Conservation (phyloP, 2,888 invertebrate species). For the Stenotaenia linearis region DNA sequence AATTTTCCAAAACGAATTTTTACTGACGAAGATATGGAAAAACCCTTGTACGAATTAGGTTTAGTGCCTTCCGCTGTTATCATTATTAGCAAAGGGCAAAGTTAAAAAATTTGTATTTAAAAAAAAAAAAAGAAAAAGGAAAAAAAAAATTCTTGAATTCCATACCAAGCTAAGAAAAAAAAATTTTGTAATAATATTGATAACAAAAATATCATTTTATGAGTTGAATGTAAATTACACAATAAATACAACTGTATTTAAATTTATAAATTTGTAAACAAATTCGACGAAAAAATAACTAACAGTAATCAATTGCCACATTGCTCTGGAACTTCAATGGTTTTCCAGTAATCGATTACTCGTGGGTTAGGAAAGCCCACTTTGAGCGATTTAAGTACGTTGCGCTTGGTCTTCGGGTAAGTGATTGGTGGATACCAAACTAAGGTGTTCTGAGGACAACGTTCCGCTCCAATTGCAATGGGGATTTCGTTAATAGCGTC, state of each 20-base stretch:
- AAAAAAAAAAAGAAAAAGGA: no score
- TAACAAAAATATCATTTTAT: neutral
- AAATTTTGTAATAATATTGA: neutral
- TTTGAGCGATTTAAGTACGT: neutral
- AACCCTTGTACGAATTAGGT: constrained; percentile 74
- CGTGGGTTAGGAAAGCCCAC: neutral
- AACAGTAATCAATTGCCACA: no score
- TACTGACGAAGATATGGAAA: constrained; percentile 76
- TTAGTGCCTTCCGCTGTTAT: constrained; percentile 78
- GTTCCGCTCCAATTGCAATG: neutral
- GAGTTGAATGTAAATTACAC: neutral
- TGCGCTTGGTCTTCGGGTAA: neutral
- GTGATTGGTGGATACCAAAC: constrained; percentile 33
- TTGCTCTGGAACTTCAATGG: neutral
- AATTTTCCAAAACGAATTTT: constrained; percentile 86
- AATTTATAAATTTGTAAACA: no score
- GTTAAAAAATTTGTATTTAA: no score
- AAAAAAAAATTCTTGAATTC: neutral
- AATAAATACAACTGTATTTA: neutral
- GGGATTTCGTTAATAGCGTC: neutral
- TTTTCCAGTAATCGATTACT: neutral
- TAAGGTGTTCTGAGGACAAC: constrained; percentile 28
- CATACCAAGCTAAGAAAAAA: constrained; percentile 22
- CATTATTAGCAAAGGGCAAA: constrained; percentile 53
- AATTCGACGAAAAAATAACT: no score